These are phyloP conservation scores for Sandelia bainsii DNA, from an alignment of 2,797 vertebrate genomes.

Conservation along the genomic window DNA sequence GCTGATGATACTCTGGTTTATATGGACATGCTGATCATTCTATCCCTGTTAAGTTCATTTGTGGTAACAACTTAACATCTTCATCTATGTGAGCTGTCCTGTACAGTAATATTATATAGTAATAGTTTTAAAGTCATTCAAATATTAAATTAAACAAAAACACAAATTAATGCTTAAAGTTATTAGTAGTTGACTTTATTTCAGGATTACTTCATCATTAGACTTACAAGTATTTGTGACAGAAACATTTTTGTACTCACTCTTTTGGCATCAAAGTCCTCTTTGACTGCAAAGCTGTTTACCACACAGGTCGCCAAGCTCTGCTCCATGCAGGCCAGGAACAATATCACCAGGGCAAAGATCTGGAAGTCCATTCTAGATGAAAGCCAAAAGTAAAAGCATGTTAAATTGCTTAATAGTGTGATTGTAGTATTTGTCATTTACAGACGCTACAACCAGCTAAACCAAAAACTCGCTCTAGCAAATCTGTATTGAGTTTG, in stretches of 20 bases:
- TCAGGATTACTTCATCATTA: too few relatives aligned
- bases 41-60: neutral
- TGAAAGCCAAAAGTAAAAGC: conserved; percentile 7
- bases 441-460: neutral
- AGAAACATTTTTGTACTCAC: conserved; percentile 70
- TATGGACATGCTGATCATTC: neutral
- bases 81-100: too few relatives aligned
- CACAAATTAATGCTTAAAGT: too few relatives aligned
- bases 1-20: too few relatives aligned
- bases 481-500: neutral
- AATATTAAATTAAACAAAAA: too few relatives aligned
- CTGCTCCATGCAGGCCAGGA: conserved; percentile 83
- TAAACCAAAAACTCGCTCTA: neutral
- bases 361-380: conserved; percentile 86
- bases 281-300: conserved; percentile 90
- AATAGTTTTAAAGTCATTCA: too few relatives aligned
- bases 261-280: conserved; percentile 88
- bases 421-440: neutral
- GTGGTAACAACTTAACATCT: too few relatives aligned
- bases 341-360: conserved; percentile 79
- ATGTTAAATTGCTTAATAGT: neutral
- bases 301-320: conserved; percentile 87
- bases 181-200: too few relatives aligned
- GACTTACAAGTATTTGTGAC: neutral
- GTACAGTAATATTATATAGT: too few relatives aligned